These are phyloP conservation scores for Bruchidius siliquastri DNA, from an alignment of 2,888 invertebrate genomes.

Conservation along the genomic window DNA sequence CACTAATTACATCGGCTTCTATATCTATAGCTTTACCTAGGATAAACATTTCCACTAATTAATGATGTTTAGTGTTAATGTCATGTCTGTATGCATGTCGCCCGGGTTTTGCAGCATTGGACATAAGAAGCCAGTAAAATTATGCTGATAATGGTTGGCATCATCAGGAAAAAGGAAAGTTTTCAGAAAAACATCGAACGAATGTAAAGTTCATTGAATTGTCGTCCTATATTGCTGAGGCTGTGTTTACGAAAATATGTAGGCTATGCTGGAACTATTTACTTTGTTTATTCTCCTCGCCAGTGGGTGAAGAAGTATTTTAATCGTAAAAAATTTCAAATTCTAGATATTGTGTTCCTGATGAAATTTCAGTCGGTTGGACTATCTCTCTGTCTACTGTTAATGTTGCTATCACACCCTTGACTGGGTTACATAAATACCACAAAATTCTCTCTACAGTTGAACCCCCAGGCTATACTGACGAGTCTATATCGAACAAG, in stretches of 20 bases:
- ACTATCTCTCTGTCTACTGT: too few relatives aligned
- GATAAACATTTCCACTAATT: not conserved
- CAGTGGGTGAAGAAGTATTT: too few relatives aligned
- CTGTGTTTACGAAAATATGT: not conserved
- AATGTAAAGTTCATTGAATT: not conserved
- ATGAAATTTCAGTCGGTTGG: too few relatives aligned
- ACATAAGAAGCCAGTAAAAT: not conserved
- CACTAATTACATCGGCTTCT: not conserved
- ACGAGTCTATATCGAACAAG: too few relatives aligned
- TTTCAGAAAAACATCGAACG: not conserved
- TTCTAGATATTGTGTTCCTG: too few relatives aligned
- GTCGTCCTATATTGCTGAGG: not conserved
- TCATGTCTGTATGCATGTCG: not conserved
- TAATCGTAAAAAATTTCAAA: too few relatives aligned
- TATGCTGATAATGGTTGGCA: not conserved
- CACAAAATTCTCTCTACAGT: too few relatives aligned
- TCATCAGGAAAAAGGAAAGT: not conserved
- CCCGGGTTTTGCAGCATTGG: not conserved
- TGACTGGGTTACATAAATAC: too few relatives aligned
- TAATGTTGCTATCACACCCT: too few relatives aligned
- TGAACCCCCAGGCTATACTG: too few relatives aligned
- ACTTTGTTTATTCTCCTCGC: too few relatives aligned
- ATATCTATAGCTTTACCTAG: not conserved
- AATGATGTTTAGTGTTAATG: not conserved
- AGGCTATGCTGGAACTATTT: not conserved